Conservation (phyloP, 2,797 vertebrate genomes). For the Parambassis ranga region DNA sequence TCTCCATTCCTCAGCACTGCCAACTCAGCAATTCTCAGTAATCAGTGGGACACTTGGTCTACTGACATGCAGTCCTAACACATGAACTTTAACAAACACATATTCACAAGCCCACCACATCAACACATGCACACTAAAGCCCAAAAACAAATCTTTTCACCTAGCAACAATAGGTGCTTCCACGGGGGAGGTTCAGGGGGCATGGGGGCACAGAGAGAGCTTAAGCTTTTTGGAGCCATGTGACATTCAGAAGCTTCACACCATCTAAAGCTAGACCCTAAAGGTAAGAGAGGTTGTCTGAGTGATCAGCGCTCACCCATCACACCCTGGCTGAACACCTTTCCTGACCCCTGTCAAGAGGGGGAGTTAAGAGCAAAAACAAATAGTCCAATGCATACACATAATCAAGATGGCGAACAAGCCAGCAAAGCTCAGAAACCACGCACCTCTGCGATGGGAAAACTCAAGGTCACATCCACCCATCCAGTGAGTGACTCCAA, state of each 20-base stretch:
- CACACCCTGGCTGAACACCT: slow-evolving; percentile 41
- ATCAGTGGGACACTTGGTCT: slow-evolving; percentile 27
- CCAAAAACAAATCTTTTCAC: slow-evolving; percentile 35
- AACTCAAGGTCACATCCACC: slow-evolving; percentile 69
- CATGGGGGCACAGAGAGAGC: slow-evolving; percentile 26
- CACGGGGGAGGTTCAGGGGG: slow-evolving; percentile 33
- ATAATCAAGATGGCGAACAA: slow-evolving; percentile 37
- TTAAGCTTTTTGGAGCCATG: slow-evolving; percentile 60
- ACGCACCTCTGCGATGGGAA: slow-evolving; percentile 41
- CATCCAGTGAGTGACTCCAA: slow-evolving; percentile 71
- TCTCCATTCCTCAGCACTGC: slow-evolving; percentile 18
- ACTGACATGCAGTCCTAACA: too few relatives aligned
- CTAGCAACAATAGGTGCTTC: slow-evolving; percentile 47
- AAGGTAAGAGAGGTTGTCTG: slow-evolving; percentile 61
- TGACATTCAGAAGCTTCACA: slow-evolving; percentile 45
- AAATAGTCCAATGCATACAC: slow-evolving; percentile 32
- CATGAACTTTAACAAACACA: slow-evolving; percentile 29
- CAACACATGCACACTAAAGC: slow-evolving; percentile 40
- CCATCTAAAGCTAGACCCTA: slow-evolving; percentile 38
- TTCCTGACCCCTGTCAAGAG: slow-evolving; percentile 59
- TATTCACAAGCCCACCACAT: slow-evolving; percentile 25
- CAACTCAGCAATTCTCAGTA: slow-evolving; percentile 41
- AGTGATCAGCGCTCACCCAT: slow-evolving; percentile 49
- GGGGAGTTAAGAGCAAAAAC: slow-evolving; percentile 26
- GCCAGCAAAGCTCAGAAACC: slow-evolving; percentile 22